Conservation (phyloP, 2,113 vertebrate genomes). For the Campylomormyrus numenius region DNA sequence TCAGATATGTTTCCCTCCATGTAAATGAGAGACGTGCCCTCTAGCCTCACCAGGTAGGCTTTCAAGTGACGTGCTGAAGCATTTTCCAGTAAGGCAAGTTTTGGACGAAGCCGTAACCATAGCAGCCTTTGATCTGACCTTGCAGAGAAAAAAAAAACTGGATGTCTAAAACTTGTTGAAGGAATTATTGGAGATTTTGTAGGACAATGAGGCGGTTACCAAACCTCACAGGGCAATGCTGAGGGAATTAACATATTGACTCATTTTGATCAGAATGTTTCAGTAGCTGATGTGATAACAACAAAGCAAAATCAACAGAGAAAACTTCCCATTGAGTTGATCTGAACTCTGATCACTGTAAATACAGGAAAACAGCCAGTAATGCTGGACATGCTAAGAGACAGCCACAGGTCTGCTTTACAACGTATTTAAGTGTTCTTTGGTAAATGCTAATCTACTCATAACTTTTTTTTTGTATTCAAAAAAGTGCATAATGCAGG, state of each 20-base stretch:
- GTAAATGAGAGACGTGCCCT: neutral
- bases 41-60: neutral
- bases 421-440: neutral
- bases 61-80: neutral
- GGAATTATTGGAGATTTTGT: neutral
- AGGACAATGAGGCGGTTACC: neutral
- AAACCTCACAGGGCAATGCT: neutral
- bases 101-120: neutral
- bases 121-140: neutral
- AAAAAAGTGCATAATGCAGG: neutral
- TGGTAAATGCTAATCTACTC: neutral
- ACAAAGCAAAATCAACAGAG: neutral
- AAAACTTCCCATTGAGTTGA: neutral
- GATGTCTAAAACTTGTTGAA: neutral
- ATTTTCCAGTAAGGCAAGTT: neutral
- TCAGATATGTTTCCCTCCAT: neutral
- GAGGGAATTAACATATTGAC: neutral
- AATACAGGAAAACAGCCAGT: neutral
- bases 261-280: neutral
- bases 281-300: neutral
- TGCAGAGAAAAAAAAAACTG: neutral
- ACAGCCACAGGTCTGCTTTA: neutral
- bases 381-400: neutral
- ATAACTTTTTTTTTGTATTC: neutral
- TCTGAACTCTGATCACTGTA: neutral